A percentile compares a stretch with the other conserved stretches of the same genome.
Conservation (phyloP, 2,113 vertebrate genomes). For the Equus przewalskii region DNA sequence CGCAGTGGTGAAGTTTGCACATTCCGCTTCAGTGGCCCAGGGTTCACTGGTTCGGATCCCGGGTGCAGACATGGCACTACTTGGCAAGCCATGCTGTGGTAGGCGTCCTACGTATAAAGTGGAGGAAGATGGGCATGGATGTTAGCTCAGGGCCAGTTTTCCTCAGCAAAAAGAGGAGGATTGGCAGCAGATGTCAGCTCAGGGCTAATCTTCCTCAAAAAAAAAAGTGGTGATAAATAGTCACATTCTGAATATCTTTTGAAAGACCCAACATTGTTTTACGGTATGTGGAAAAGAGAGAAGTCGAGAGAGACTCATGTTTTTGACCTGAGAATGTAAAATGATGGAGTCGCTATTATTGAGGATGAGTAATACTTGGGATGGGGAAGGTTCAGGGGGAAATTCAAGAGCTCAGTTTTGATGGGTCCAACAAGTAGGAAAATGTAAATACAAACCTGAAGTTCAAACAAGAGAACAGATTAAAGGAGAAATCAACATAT, state of each 20-base stretch:
- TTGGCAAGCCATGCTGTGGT: too few species aligned
- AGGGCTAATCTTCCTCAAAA: too few species aligned
- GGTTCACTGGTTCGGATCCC: too few species aligned
- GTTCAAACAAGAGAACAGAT: not conserved
- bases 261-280: not conserved
- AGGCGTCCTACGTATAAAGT: too few species aligned
- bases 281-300: not conserved
- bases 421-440: not conserved
- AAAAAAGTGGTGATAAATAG: not conserved
- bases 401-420: not conserved
- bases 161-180: too few species aligned
- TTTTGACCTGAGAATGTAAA: not conserved
- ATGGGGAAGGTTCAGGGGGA: not conserved
- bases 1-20: too few species aligned
- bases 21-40: too few species aligned
- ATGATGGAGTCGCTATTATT: not conserved
- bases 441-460: not conserved
- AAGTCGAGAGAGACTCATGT: not conserved
- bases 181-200: too few species aligned
- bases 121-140: too few species aligned
- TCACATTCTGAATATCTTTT: not conserved
- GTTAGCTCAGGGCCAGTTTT: too few species aligned
- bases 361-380: not conserved
- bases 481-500: not conserved
- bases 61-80: too few species aligned